phyloP scores from a whole-genome alignment of 2,888 invertebrate genomes.

The Dinocampus coccinellae region DNA sequence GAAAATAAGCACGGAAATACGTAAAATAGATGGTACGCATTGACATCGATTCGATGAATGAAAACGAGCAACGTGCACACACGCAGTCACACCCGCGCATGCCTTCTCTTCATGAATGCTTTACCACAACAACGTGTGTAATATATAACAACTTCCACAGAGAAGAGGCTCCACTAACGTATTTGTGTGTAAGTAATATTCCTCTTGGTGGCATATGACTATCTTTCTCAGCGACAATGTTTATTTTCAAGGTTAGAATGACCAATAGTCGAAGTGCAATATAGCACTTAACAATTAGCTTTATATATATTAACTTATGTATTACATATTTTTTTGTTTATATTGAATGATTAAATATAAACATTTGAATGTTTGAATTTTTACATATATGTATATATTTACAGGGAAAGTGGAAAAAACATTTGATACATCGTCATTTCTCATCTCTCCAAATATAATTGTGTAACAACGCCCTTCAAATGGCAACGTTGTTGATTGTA shows the following conservation, averaged over 20 bases:
- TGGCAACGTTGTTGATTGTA: conserved; percentile 1
- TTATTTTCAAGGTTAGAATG: conserved; percentile 34
- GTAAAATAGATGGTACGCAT: conserved; percentile 48
- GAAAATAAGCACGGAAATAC: conserved; percentile 36
- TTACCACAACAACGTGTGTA: conserved; percentile 43
- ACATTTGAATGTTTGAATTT: neutral
- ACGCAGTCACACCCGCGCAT: conserved; percentile 54
- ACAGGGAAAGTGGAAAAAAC: neutral
- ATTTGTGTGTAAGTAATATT: conserved; percentile 29
- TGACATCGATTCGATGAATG: conserved; percentile 64
- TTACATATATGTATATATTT: neutral
- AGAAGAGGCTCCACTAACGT: conserved; percentile 12
- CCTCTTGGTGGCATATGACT: conserved; percentile 11
- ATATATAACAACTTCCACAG: conserved; percentile 6
- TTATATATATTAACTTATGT: neutral
- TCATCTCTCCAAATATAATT: neutral
- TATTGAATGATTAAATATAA: neutral
- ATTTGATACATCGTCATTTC: neutral
- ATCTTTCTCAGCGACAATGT: conserved; percentile 35
- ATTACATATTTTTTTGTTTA: neutral
- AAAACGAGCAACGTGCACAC: conserved; percentile 46
- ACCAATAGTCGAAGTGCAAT: conserved; percentile 15
- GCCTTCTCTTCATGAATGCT: conserved; percentile 50
- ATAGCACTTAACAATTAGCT: neutral
- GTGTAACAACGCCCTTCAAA: neutral